A percentile compares a stretch with the other conserved stretches of the same genome.
phyloP scores from a whole-genome alignment of 2,113 vertebrate genomes.

The Steatornis caripensis region DNA sequence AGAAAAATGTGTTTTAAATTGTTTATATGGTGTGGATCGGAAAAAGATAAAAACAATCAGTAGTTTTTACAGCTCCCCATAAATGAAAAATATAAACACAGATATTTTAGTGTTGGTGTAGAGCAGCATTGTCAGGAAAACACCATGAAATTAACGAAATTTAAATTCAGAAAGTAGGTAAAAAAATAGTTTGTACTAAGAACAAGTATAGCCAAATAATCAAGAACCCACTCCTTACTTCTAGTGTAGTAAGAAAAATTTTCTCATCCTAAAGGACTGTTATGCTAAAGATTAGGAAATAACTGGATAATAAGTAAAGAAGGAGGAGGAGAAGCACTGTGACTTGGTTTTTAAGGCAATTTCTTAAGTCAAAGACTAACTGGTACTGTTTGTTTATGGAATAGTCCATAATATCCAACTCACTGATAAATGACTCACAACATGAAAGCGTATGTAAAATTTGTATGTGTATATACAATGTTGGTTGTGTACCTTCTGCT shows the following conservation, averaged over 20 bases:
- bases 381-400: not conserved
- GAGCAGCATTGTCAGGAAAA: not conserved
- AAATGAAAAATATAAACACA: not conserved
- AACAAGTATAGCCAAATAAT: not conserved
- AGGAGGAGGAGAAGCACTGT: not conserved
- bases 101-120: not conserved
- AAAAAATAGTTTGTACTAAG: not conserved
- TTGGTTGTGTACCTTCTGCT: not conserved
- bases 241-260: not conserved
- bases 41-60: not conserved
- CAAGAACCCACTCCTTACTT: not conserved
- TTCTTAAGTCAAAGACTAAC: not conserved
- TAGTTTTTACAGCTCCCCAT: not conserved
- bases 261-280: not conserved
- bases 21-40: not conserved
- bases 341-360: not conserved
- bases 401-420: not conserved
- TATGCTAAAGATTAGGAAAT: not conserved
- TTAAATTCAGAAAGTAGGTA: not conserved
- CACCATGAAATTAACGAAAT: not conserved
- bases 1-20: not conserved
- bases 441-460: not conserved
- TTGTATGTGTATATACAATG: not conserved
- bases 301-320: not conserved
- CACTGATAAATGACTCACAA: not conserved